These are phyloP conservation scores for Anthopleura xanthogrammica DNA, from an alignment of 92 coral and sea anemone species.

Conservation along the genomic window DNA sequence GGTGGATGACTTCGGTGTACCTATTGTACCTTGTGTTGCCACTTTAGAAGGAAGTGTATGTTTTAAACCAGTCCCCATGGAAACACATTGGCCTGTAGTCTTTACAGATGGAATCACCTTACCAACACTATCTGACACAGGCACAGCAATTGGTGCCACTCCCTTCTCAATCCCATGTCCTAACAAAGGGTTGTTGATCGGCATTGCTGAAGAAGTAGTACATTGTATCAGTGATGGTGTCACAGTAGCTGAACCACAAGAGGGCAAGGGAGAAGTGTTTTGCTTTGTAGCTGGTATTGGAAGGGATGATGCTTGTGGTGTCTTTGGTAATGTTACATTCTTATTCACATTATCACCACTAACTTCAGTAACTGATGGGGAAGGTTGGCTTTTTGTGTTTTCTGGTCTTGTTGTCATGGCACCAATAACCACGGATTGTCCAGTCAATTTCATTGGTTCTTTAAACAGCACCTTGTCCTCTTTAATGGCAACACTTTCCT, in stretches of 20 bases:
- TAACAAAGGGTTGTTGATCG: too few species aligned
- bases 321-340: too few species aligned
- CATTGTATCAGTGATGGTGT: neutral
- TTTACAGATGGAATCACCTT: neutral
- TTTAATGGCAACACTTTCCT: too few species aligned
- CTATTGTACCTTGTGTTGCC: neutral
- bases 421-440: neutral
- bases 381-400: too few species aligned
- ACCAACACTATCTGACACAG: constrained; percentile 10
- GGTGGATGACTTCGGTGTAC: neutral
- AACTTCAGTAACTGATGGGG: neutral
- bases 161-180: neutral
- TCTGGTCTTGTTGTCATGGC: neutral
- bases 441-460: neutral
- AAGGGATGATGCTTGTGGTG: neutral
- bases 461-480: neutral
- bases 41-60: neutral
- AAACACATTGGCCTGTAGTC: neutral
- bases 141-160: neutral
- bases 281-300: neutral
- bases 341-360: neutral
- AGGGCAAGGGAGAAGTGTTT: neutral
- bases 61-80: constrained; percentile 8
- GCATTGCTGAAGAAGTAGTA: neutral
- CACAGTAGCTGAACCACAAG: neutral